phyloP scores from a whole-genome alignment of 2,888 invertebrate species.

The Stomorhina lunata region DNA sequence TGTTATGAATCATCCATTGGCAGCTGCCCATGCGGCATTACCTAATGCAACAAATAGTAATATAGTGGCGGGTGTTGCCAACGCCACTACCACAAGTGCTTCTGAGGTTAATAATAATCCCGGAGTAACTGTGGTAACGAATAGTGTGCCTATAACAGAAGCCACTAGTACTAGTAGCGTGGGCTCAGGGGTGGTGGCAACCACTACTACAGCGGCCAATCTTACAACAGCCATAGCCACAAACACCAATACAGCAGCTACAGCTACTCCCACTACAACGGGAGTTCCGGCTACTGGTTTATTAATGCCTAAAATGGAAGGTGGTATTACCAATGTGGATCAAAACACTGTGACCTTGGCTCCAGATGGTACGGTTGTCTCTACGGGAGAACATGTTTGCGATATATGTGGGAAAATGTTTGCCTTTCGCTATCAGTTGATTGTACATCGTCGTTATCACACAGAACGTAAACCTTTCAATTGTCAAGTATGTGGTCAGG shows the following conservation, averaged over 20 bases:
- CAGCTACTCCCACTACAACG: constrained; percentile 56
- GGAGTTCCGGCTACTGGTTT: constrained; percentile 72
- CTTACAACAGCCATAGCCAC: constrained; percentile 66
- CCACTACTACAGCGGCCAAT: constrained; percentile 65
- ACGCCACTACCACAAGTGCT: constrained; percentile 75
- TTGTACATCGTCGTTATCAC: constrained; percentile 92
- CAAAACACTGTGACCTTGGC: constrained; percentile 82
- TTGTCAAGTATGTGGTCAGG: constrained; percentile 90
- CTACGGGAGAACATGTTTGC: constrained; percentile 86
- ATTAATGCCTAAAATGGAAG: constrained; percentile 79
- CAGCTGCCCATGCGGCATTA: constrained; percentile 71
- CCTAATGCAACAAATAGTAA: constrained; percentile 69
- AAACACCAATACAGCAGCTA: constrained; percentile 69
- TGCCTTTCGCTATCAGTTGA: constrained; percentile 92
- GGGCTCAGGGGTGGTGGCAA: constrained; percentile 62
- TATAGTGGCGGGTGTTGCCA: constrained; percentile 68
- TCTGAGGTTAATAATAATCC: constrained; percentile 67
- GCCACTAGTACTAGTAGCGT: constrained; percentile 67
- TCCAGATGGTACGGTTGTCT: constrained; percentile 81
- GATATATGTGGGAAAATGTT: constrained; percentile 93
- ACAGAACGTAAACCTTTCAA: constrained; percentile 92
- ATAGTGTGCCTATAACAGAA: constrained; percentile 73
- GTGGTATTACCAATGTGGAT: constrained; percentile 76
- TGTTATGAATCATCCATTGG: constrained; percentile 80
- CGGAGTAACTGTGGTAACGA: constrained; percentile 72